Base-by-base conservation (phyloP, 2,888 invertebrate species). In the Drosophila ezoana region DNA sequence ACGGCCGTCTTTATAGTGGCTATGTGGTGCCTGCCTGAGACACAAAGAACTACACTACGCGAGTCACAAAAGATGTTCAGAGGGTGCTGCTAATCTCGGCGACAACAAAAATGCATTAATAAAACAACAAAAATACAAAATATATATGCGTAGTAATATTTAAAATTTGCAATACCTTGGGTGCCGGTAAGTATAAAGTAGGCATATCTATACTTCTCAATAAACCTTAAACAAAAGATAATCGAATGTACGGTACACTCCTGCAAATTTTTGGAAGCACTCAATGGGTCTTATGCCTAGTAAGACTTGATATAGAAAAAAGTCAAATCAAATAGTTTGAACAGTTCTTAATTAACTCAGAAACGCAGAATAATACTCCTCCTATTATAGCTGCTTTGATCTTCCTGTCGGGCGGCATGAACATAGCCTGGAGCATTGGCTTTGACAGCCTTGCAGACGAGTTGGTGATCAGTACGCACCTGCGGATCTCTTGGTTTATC, bases 351-450 rank as follows among this genome's bases (percentile, higher is more conserved):
- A n/a, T n/a, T n/a, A n/a, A n/a, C 8, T 28, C 2, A 8, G 8
- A 28, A 28, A 28, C n/a, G 28, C 28, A 28, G 8, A 8, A 14
- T 11, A 2, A 18, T 43, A 4, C 13, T 16, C 3, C 23, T 14
- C 6, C 0, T 3, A 14, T 43, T 52, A 4, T 23, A 85, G 85
- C 78, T 60, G 74, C 87, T 0, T 16, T 85, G 14, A 72, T 90
- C 14, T 90, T 90, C 10, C 58, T 90, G 2, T 77, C 90, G 1
- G 89, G 89, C 3, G 89, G 89, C 41, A 71, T 89, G 81, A 85
- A 90, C 52, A 76, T 89, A 9, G 90, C 90, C 28, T 89, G 90
- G 90, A 85, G 79, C 54, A 68, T 83, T 71, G 75, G 91, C 23
- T 88, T 84, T 6, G 49, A 60, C 20, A 70, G 43, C 14, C 23